Base-by-base conservation (phyloP, 2,797 vertebrate species). In the Psittacula derbiana region DNA sequence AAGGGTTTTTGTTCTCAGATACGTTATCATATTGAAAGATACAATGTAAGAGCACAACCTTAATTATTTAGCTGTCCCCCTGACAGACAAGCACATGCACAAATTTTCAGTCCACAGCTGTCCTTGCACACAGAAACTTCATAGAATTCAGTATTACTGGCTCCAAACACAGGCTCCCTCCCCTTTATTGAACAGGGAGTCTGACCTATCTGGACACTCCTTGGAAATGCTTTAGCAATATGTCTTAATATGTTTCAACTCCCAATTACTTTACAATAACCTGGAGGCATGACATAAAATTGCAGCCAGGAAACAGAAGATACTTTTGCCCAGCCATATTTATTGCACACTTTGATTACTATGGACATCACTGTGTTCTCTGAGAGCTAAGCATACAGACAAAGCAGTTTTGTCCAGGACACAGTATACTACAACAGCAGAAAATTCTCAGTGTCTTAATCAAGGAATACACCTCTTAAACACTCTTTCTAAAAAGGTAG, bases 221-320 rank as follows among this genome's bases (percentile, higher is more conserved):
- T 82, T 91, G 64, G 80, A 81, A 93, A 80, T 0, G 0, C 13
- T 60, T 40, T 64, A 65, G 71, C 60, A 62, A 43, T 76, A 66
- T n/a, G 16, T 90, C 78, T 90, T 88, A 52, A 53, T 83, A 53
- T 10, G 28, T 94, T 94, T 88, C 92, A 93, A 23, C 43, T 74
- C 60, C 47, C 80, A 88, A 81, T 92, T 91, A 90, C 85, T 90
- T 95, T 80, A 41, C 62, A 90, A 46, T 75, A 82, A 86, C 70
- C 92, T 66, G 74, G 28, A 94, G 74, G 83, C 82, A 84, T 0
- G 3, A 84, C 86, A 90, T 65, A 36, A 82, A 92, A 90, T 21
- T 74, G 52, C 43, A 92, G 81, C 50, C 81, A 96, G 91, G 50
- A 88, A 92, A 80, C 25, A 67, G 47, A 80, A 74, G 69, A 61